Conservation (phyloP, 2,113 vertebrate genomes). For the Scartelaos histophorus region DNA sequence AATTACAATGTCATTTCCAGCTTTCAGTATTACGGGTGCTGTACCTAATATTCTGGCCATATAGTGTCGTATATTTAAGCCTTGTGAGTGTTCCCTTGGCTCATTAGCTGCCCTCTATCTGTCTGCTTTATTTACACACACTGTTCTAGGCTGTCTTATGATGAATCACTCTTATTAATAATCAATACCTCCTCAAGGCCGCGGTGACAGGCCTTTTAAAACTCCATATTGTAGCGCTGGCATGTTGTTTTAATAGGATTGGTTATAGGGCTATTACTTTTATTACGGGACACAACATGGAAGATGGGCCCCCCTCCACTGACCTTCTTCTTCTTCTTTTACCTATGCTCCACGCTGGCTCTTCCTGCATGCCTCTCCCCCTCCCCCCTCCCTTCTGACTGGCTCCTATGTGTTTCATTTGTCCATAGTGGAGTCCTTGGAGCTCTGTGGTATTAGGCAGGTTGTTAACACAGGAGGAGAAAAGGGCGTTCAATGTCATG, state of each 20-base stretch:
- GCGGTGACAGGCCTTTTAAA: slow-evolving; percentile 17
- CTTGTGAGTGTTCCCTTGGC: background rate
- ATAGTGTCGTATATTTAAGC: background rate
- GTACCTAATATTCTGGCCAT: background rate
- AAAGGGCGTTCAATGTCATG: slow-evolving; percentile 76
- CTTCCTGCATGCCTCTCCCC: slow-evolving; percentile 1
- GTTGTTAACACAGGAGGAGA: slow-evolving; percentile 60
- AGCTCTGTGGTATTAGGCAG: slow-evolving; percentile 46
- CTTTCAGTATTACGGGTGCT: background rate
- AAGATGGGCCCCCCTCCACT: slow-evolving; percentile 25
- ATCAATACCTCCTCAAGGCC: slow-evolving; percentile 45
- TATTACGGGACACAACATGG: slow-evolving; percentile 44
- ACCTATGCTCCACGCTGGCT: background rate
- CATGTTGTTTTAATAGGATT: slow-evolving; percentile 49
- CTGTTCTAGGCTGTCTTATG: background rate
- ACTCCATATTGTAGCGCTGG: slow-evolving; percentile 24
- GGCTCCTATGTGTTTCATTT: slow-evolving; percentile 50
- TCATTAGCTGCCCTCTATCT: slow-evolving; percentile 10
- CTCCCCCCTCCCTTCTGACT: slow-evolving; percentile 22
- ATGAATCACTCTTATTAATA: slow-evolving; percentile 36
- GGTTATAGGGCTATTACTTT: slow-evolving; percentile 42
- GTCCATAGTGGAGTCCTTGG: slow-evolving; percentile 67
- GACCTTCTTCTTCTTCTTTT: slow-evolving; percentile 29
- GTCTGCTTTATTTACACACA: slow-evolving; percentile 10
- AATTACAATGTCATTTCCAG: background rate